A percentile compares a stretch with the other conserved stretches of the same genome.
phyloP scores from a whole-genome alignment of 2,888 invertebrate species.

The Dynastes tityus region DNA sequence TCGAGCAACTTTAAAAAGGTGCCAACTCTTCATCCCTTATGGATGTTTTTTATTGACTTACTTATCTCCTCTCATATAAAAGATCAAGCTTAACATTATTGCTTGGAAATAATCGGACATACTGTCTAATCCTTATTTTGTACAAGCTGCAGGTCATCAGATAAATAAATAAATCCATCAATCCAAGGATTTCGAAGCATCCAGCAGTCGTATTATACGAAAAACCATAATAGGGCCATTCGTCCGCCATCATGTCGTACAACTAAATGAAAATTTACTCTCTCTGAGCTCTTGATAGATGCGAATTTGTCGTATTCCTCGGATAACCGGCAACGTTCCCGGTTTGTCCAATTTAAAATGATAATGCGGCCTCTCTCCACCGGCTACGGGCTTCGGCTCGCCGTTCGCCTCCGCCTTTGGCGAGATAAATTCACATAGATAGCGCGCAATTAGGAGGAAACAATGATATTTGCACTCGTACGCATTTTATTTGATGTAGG shows the following conservation, averaged over 20 bases:
- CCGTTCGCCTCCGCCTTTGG: constrained; percentile 1
- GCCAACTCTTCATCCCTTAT: too few relatives aligned
- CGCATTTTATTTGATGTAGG: constrained; percentile 41
- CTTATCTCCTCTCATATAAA: too few relatives aligned
- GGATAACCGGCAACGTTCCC: background rate
- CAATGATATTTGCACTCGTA: constrained; percentile 49
- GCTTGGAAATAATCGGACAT: too few relatives aligned
- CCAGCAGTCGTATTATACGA: background rate
- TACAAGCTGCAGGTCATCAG: too few relatives aligned
- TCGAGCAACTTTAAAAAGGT: too few relatives aligned
- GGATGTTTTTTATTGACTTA: too few relatives aligned
- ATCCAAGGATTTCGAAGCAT: too few relatives aligned
- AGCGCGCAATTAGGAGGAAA: constrained; percentile 42
- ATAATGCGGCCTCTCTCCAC: background rate
- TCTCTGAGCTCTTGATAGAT: constrained; percentile 19
- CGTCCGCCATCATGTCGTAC: constrained; percentile 9
- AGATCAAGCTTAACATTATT: too few relatives aligned
- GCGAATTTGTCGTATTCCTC: constrained; percentile 26
- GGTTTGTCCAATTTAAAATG: constrained; percentile 28
- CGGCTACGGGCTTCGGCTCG: background rate
- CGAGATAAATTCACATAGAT: constrained; percentile 41
- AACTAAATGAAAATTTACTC: constrained; percentile 43
- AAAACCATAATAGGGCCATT: constrained; percentile 18
- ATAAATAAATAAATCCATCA: too few relatives aligned
- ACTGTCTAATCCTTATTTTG: too few relatives aligned